Evolutionary conservation across 2,888 invertebrate species (phyloP).

Genomic region (Heliconius ismenius): DNA sequence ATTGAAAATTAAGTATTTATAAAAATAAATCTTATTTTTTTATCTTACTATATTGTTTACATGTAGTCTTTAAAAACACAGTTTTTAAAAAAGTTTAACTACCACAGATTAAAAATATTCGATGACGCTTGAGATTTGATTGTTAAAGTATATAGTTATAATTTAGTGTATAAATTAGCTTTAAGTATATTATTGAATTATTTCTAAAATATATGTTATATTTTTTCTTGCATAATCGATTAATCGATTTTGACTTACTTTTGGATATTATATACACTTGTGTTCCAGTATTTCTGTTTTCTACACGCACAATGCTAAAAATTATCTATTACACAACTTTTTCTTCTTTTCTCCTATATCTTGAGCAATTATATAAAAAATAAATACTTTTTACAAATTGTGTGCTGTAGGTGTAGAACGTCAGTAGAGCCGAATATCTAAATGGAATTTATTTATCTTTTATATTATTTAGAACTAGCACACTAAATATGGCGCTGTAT

Average conservation of each 20-base stretch:
- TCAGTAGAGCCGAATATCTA: not conserved
- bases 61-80: not conserved
- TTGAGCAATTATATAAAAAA: not conserved
- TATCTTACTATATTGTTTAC: not conserved
- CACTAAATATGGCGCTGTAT: conserved; percentile 32
- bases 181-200: conserved; percentile 28
- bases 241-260: not conserved
- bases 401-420: conserved; percentile 1
- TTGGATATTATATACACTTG: not conserved
- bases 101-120: conserved; percentile 28
- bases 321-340: not conserved
- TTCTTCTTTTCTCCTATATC: not conserved
- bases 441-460: conserved; percentile 21
- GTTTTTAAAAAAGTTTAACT: not conserved
- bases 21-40: too few relatives aligned
- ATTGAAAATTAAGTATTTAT: too few relatives aligned
- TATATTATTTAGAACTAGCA: conserved; percentile 36
- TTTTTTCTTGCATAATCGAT: not conserved
- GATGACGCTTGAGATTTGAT: conserved; percentile 42
- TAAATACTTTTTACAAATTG: conserved; percentile 18
- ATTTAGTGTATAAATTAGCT: conserved; percentile 30
- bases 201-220: conserved; percentile 20
- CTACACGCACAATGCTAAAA: conserved; percentile 22
- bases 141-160: conserved; percentile 31
- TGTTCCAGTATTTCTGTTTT: conserved; percentile 9